These are phyloP conservation scores for Lasioglossum figueresi DNA, from an alignment of 2,888 invertebrate genomes.

Conservation along the genomic window DNA sequence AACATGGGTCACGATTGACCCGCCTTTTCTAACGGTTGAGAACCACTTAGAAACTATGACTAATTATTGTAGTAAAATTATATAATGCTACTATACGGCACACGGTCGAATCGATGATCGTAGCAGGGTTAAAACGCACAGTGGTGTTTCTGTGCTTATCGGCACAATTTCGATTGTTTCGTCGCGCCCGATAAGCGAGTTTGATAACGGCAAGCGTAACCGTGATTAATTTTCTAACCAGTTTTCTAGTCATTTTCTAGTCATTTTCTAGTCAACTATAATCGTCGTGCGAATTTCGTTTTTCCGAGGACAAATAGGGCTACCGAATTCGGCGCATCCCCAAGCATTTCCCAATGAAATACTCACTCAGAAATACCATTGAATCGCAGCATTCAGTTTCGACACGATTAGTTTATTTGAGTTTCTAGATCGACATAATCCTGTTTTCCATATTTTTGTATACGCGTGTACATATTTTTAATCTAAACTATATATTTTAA, in stretches of 20 bases:
- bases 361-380: slow-evolving; percentile 4
- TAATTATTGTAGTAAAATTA: background rate
- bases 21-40: background rate
- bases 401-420: slow-evolving; percentile 15
- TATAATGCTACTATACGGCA: background rate
- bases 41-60: background rate
- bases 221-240: background rate
- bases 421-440: slow-evolving; percentile 24
- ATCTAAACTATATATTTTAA: slow-evolving; percentile 60
- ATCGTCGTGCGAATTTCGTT: slow-evolving; percentile 1
- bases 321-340: background rate
- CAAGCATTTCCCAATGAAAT: background rate
- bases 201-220: background rate
- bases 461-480: slow-evolving; percentile 51
- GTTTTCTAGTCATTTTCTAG: slow-evolving; percentile 36
- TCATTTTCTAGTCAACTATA: slow-evolving; percentile 14
- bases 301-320: background rate
- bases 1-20: background rate
- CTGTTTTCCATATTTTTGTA: slow-evolving; percentile 53
- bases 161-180: background rate
- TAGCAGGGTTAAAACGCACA: slow-evolving; percentile 10
- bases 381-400: slow-evolving; percentile 15
- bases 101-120: background rate
- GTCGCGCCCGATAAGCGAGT: background rate
- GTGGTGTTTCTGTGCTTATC: background rate